Percentiles rank a stretch among this genome's conserved stretches.
Evolutionary conservation across 2,113 vertebrate species (phyloP).

Genomic region (Lepus americanus): DNA sequence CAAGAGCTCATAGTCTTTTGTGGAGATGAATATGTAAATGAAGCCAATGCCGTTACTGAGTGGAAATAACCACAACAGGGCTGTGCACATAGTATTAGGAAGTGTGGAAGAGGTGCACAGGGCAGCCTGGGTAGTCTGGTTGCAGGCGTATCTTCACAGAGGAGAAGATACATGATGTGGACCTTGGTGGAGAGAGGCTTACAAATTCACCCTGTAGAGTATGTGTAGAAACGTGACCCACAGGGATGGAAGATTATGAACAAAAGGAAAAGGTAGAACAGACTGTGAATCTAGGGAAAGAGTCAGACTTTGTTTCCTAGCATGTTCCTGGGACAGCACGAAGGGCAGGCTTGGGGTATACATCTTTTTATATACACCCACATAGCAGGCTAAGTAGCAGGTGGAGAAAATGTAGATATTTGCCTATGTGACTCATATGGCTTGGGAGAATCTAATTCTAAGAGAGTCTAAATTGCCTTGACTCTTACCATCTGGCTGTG

Average conservation of each 20-base stretch:
- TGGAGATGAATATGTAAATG: background rate
- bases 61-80: background rate
- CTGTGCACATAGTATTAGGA: background rate
- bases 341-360: background rate
- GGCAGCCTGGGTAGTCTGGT: background rate
- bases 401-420: background rate
- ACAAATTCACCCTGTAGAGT: background rate
- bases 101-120: accelerated
- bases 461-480: background rate
- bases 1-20: background rate
- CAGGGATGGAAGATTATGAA: background rate
- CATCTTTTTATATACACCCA: background rate
- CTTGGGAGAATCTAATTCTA: background rate
- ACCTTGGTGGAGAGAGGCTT: background rate
- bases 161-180: background rate
- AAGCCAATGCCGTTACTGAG: background rate
- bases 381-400: background rate
- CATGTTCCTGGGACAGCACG: background rate
- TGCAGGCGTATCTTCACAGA: background rate
- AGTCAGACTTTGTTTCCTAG: background rate
- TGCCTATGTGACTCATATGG: background rate
- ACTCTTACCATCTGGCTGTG: background rate
- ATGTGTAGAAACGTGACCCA: background rate
- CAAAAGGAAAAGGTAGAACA: background rate
- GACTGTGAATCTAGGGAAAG: background rate